Conservation (phyloP, 2,797 vertebrate genomes). For the Pangasius mekongensis region DNA sequence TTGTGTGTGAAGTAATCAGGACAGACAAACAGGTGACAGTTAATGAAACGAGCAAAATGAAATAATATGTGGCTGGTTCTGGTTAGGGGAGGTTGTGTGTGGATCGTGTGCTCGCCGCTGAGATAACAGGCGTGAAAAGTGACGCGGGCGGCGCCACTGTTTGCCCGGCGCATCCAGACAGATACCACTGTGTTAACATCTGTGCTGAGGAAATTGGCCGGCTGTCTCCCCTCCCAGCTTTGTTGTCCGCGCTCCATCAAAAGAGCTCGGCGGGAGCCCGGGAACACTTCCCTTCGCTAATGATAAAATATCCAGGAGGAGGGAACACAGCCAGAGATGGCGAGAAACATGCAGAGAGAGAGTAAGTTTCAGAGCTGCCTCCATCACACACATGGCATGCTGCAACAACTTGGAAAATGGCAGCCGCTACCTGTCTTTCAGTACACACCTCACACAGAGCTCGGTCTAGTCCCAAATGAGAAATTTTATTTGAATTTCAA, state of each 20-base stretch:
- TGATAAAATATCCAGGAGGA: constrained; percentile 64
- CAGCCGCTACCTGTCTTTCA: constrained; percentile 41
- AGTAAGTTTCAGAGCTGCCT: constrained; percentile 44
- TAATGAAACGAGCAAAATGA: constrained; percentile 56
- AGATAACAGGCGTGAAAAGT: constrained; percentile 61
- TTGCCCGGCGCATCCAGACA: constrained; percentile 60
- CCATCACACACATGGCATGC: constrained; percentile 36
- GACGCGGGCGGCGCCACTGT: constrained; percentile 54
- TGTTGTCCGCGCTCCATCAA: constrained; percentile 63
- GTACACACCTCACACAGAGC: not conserved
- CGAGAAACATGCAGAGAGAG: constrained; percentile 54
- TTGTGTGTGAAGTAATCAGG: constrained; percentile 15
- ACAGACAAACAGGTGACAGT: constrained; percentile 26
- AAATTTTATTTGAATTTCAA: not conserved
- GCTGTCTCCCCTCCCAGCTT: constrained; percentile 56
- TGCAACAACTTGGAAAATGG: constrained; percentile 47
- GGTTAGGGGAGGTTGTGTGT: constrained; percentile 26
- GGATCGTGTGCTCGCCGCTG: constrained; percentile 36
- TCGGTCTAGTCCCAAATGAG: not conserved
- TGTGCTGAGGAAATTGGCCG: constrained; percentile 56
- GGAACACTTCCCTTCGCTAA: constrained; percentile 65
- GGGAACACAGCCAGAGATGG: constrained; percentile 43
- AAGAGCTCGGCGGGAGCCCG: constrained; percentile 65
- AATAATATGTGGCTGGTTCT: constrained; percentile 18
- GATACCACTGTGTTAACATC: constrained; percentile 66